Base-by-base conservation (phyloP, 2,888 invertebrate genomes). In the Drosophila monieri region DNA sequence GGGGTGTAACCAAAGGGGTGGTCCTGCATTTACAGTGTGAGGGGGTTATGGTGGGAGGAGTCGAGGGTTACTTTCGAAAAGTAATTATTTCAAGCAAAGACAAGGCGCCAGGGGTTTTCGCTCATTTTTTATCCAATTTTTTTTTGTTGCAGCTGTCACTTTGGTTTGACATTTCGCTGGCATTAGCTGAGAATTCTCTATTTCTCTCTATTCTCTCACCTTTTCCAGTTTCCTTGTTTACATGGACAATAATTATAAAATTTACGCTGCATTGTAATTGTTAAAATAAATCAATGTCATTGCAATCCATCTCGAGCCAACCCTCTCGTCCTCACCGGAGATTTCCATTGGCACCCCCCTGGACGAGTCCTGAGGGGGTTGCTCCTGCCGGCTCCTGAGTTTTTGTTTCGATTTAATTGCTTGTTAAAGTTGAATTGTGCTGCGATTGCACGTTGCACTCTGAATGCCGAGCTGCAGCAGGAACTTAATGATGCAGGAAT, bases 321-420 rank as follows among this genome's bases (percentile, higher is more conserved):
- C 61, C 60, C 60, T 6, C 60, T 44, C 15, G 32, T 32, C 35
- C 35, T 35, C n/a, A n/a, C 3, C 6, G 1, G 6, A n/a, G 32
- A 43, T 23, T 32, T 43, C 58, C 23, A 6, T 21, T 27, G 25
- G 12, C 46, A 49, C 15, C 41, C 41, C 21, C 18, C 5, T n/a
- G 56, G 32, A 44, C 39, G 37, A 21, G 27, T 21, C n/a, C 23
- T 3, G 46, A 54, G 52, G 59, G 59, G 55, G 68, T 73, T 68
- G 68, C 57, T 74, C 48, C 47, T 59, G 71, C 43, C 47, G 55
- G 69, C 5, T 10, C 49, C 55, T 48, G 59, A 39, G 60, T 66
- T 76, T 84, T 88, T 84, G 84, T 85, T 86, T 84, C 84, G 85
- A 87, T 85, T 88, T 85, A 88, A 85, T 85, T 85, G 84, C 88